Evolutionary conservation across 2,797 vertebrate species (phyloP), one percentile per base, ranked within the genome.

Genomic region (Sebastes alutus): DNA sequence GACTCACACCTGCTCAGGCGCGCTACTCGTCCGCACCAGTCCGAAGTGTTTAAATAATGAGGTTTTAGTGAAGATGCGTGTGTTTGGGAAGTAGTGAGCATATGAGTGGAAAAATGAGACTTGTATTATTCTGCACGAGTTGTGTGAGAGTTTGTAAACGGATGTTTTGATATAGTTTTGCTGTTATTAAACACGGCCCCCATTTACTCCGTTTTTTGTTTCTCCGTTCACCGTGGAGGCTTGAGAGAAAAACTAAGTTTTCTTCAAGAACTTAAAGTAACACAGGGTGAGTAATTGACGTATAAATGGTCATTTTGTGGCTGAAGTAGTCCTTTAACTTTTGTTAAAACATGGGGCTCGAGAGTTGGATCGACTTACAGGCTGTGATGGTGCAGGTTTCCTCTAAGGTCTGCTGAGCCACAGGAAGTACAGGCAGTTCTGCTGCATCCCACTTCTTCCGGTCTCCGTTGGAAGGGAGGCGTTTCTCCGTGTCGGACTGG

Each of bases 361-460:
- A 20, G 27, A n/a, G 29, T 6, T 65, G 5, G 20, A 12, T 73
- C 1, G 27, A 87, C 90, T 87, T 42, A 93, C 92, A 38, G 8
- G 25, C 46, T 4, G 78, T 91, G 2, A 77, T 91, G 16, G 85
- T 90, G 75, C 96, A 92, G 4, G 96, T 96, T 13, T 96, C 92
- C 65, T 95, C 97, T 71, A 97, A 89, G 0, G 95, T 95, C 78
- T 96, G 88, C 54, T 96, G 93, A 78, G 94, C 94, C 42, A 96
- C 82, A 38, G 97, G 96, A 85, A 98, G 95, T 1, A 96, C 91
- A 25, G 97, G 92, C 5, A 96, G 95, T 63, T 92, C 91, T n/a
- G 93, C 96, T 4, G 96, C 85, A 29, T 97, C 96, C 97, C 97
- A 98, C 73, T 96, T 98, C 88, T 93, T 98, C 23, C 97, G 94